Conservation (phyloP, 2,113 vertebrate genomes). For the Paramisgurnus dabryanus region DNA sequence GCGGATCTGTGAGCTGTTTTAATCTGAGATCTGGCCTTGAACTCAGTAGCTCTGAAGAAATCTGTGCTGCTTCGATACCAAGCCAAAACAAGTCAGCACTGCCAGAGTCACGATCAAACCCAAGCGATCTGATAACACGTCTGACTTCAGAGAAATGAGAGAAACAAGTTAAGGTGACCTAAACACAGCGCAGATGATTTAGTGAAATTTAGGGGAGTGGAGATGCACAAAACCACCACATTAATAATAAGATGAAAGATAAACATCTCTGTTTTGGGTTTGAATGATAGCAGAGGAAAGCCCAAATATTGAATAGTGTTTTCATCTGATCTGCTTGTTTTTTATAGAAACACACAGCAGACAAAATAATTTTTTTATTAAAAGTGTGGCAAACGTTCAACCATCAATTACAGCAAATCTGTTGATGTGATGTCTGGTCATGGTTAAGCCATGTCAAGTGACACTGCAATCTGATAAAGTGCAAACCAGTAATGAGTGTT, state of each 20-base stretch:
- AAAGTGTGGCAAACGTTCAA: slow-evolving; percentile 31
- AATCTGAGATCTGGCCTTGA: slow-evolving; percentile 8
- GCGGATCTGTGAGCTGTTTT: slow-evolving; percentile 14
- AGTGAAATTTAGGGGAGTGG: background rate
- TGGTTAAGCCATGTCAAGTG: slow-evolving; percentile 52
- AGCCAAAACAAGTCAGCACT: slow-evolving; percentile 14
- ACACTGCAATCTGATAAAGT: slow-evolving; percentile 47
- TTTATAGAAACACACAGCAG: background rate
- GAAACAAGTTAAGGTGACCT: background rate
- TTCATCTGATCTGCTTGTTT: background rate
- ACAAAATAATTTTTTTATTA: background rate
- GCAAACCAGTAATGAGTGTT: slow-evolving; percentile 52
- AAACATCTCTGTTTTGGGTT: background rate
- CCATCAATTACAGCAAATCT: slow-evolving; percentile 53
- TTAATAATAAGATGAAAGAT: background rate
- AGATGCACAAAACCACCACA: too few species aligned
- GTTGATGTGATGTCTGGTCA: slow-evolving; percentile 49
- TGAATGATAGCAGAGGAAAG: too few species aligned
- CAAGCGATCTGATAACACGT: background rate
- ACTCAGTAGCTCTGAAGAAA: slow-evolving; percentile 10
- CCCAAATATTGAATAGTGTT: background rate
- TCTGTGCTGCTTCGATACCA: background rate
- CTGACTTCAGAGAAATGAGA: too few species aligned
- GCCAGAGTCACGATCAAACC: background rate
- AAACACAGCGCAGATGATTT: background rate